phyloP scores from a whole-genome alignment of 2,888 invertebrate genomes.

The Agapetus fuscipes region DNA sequence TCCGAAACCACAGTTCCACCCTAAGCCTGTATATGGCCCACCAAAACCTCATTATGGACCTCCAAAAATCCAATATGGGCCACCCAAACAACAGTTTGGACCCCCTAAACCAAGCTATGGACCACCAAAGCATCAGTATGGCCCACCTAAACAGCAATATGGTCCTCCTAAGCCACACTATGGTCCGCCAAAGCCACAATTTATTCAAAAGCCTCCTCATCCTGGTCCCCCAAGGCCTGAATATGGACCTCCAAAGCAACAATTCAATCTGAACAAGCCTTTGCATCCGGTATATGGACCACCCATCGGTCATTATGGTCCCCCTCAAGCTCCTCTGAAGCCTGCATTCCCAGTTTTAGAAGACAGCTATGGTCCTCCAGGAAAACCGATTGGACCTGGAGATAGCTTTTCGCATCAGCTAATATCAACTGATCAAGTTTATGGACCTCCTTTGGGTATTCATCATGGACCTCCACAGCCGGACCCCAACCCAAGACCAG shows the following conservation, averaged over 20 bases:
- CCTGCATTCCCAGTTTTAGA: constrained; percentile 38
- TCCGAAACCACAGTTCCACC: constrained; percentile 29
- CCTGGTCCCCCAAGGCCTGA: constrained; percentile 33
- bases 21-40: constrained; percentile 28
- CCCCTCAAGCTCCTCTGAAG: constrained; percentile 34
- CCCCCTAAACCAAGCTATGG: constrained; percentile 17
- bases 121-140: constrained; percentile 27
- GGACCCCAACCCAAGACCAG: constrained; percentile 48
- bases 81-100: constrained; percentile 19
- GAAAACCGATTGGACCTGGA: constrained; percentile 32
- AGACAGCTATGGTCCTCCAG: constrained; percentile 43
- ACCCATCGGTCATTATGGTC: constrained; percentile 29
- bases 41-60: constrained; percentile 39
- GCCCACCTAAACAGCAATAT: constrained; percentile 43
- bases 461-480: constrained; percentile 52
- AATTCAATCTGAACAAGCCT: constrained; percentile 19
- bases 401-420: constrained; percentile 35
- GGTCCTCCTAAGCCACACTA: constrained; percentile 34
- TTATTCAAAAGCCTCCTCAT: constrained; percentile 25
- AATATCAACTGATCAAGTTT: constrained; percentile 28
- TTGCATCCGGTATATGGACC: constrained; percentile 32
- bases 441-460: constrained; percentile 27
- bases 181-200: constrained; percentile 29
- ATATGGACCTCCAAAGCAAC: constrained; percentile 27
- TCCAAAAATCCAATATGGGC: constrained; percentile 30